These are phyloP conservation scores for Drosophila ogumai DNA, from an alignment of 1,140 invertebrate genomes.

Conservation along the genomic window DNA sequence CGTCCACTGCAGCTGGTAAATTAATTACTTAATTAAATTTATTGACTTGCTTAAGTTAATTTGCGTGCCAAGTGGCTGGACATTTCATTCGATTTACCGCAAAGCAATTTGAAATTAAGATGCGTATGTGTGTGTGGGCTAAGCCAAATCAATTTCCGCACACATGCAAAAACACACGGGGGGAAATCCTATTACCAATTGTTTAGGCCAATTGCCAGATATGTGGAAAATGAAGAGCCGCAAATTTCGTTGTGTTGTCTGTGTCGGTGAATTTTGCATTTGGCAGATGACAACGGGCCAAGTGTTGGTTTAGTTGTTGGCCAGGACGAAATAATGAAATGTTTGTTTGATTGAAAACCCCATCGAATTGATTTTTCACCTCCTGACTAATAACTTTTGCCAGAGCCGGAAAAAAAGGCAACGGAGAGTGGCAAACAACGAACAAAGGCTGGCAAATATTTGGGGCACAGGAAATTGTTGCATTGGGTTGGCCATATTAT, in stretches of 20 bases:
- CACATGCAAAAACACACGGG: constrained; percentile 14
- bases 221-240: constrained; percentile 33
- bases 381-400: constrained; percentile 59
- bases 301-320: constrained; percentile 59
- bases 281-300: constrained; percentile 35
- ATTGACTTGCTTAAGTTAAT: constrained; percentile 66
- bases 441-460: constrained; percentile 46
- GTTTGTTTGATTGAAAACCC: constrained; percentile 58
- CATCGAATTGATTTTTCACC: constrained; percentile 53
- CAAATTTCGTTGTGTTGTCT: constrained; percentile 6
- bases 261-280: constrained; percentile 36
- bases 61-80: constrained; percentile 34
- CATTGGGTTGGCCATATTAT: constrained; percentile 72
- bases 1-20: constrained; percentile 24
- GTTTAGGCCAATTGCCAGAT: constrained; percentile 46
- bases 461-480: constrained; percentile 68
- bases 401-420: not conserved
- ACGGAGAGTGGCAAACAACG: constrained; percentile 16
- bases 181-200: constrained; percentile 60
- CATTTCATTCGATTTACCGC: constrained; percentile 56
- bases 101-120: constrained; percentile 47
- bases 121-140: not conserved
- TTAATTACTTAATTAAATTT: constrained; percentile 69
- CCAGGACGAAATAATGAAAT: constrained; percentile 60
- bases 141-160: constrained; percentile 47